These are phyloP conservation scores for Sylvia atricapilla DNA, from an alignment of 2,113 vertebrate genomes.

Conservation along the genomic window DNA sequence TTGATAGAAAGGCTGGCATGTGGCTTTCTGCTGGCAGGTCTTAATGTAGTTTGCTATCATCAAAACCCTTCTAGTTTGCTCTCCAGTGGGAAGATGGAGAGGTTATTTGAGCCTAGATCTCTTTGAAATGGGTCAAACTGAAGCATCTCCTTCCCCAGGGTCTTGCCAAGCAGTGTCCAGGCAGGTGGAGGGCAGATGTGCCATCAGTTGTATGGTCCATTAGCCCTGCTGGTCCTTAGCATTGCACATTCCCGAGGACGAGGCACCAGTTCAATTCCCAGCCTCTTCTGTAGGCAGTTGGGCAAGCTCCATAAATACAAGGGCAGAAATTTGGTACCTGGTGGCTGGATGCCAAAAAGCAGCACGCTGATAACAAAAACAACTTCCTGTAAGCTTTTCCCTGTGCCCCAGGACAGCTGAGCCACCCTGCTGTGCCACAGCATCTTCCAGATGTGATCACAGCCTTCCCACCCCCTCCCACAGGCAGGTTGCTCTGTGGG, in stretches of 20 bases:
- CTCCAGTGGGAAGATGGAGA: neutral
- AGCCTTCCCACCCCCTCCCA: neutral
- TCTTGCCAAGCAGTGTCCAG: neutral
- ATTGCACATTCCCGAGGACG: rapidly evolving
- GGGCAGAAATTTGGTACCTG: neutral
- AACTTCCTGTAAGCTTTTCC: neutral
- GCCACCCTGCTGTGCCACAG: neutral
- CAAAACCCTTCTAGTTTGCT: neutral
- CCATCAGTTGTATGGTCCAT: neutral
- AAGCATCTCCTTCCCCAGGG: neutral
- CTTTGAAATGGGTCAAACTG: neutral
- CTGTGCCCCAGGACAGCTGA: neutral
- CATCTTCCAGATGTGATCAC: neutral
- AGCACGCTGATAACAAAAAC: neutral
- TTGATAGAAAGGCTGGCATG: neutral
- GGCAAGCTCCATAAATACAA: neutral
- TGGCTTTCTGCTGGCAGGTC: neutral
- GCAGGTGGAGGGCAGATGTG: neutral
- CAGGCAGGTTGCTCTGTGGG: neutral
- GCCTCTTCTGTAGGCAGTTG: neutral
- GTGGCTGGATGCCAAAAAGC: neutral
- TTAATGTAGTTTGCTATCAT: neutral
- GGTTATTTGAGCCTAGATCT: neutral
- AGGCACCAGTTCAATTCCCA: neutral
- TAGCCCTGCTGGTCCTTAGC: neutral